A percentile compares a stretch with the other conserved stretches of the same genome.
phyloP scores from a whole-genome alignment of 2,113 vertebrate genomes.

The Phrynosoma platyrhinos region DNA sequence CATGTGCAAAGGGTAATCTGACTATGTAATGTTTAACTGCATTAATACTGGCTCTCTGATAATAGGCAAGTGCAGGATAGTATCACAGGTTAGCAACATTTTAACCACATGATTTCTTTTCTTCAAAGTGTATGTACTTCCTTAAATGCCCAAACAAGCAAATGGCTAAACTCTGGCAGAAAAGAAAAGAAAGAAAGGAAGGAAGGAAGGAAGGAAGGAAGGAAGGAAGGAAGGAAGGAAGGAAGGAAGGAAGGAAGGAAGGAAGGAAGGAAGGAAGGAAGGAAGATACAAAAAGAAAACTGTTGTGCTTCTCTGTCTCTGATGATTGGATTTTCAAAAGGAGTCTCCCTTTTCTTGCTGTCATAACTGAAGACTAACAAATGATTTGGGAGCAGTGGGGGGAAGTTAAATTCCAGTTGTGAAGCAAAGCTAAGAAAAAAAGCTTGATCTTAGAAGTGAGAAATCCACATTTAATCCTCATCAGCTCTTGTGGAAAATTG shows the following conservation, averaged over 20 bases:
- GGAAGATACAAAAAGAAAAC: not conserved
- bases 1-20: no score
- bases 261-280: not conserved
- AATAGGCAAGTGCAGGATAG: no score
- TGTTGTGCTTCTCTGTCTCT: not conserved
- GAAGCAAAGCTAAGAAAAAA: constrained; percentile 3
- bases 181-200: no score
- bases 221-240: no score
- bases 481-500: constrained; percentile 42
- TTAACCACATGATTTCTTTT: no score
- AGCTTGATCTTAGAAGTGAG: constrained; percentile 27
- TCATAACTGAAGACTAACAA: not conserved
- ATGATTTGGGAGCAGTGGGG: not conserved
- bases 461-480: constrained; percentile 44
- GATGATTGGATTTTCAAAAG: not conserved
- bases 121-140: no score
- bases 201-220: not conserved
- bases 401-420: not conserved
- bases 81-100: no score
- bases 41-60: no score
- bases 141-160: no score
- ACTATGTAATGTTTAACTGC: no score
- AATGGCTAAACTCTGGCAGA: no score
- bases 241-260: no score
- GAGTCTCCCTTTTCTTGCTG: not conserved